Percentiles rank a stretch among this genome's conserved stretches.
These are phyloP conservation scores for Ageneiosus marmoratus DNA, from an alignment of 2,113 vertebrate genomes.

Conservation along the genomic window DNA sequence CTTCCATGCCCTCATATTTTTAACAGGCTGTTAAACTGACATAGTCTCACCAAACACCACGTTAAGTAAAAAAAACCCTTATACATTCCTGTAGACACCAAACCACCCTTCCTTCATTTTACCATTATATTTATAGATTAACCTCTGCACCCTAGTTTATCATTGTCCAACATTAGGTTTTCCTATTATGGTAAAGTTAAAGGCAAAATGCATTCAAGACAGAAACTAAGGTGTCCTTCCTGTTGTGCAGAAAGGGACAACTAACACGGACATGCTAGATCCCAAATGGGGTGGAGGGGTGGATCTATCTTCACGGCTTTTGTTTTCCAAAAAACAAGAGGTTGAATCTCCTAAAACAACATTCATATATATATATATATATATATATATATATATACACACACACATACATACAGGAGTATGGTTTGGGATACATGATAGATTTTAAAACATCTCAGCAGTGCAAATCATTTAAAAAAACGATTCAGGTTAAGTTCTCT, in stretches of 20 bases:
- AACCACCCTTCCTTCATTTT: conserved; percentile 28
- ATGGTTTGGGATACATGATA: neutral
- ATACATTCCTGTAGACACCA: conserved; percentile 1
- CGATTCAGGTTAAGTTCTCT: too few species aligned
- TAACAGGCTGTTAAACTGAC: too few species aligned
- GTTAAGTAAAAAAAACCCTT: neutral
- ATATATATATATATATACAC: too few species aligned
- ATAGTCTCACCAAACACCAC: neutral
- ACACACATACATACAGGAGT: neutral
- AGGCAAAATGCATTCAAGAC: neutral
- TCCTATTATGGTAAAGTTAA: conserved; percentile 31
- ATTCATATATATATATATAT: too few species aligned
- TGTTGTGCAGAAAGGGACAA: neutral
- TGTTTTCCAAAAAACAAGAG: neutral
- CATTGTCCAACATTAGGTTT: conserved; percentile 1
- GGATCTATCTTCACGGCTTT: neutral
- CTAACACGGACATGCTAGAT: conserved; percentile 3
- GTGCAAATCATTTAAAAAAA: neutral
- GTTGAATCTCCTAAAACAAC: neutral
- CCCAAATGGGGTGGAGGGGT: neutral
- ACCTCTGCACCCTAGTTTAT: neutral
- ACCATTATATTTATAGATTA: conserved; percentile 27
- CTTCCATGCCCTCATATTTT: neutral
- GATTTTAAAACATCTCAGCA: neutral
- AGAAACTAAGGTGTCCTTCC: neutral